Base-by-base conservation (phyloP, 2,888 invertebrate genomes). In the Leuctra nigra region DNA sequence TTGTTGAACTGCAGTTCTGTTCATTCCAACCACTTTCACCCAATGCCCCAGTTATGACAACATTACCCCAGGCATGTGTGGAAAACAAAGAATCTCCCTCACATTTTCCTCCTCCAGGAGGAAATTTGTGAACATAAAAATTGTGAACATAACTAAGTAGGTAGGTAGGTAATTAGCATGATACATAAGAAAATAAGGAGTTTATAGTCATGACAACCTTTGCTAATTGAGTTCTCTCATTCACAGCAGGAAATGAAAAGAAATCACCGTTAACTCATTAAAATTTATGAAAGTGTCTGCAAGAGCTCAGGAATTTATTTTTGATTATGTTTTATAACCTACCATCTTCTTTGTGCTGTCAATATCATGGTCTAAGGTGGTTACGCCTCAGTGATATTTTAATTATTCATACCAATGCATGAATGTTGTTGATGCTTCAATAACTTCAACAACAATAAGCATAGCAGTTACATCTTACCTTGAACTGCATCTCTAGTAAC, bases 1-100 rank as follows among this genome's bases (percentile, higher is more conserved):
- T 44, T 44, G n/a, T 23, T n/a, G 22, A 16, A 20, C 16, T 7
- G 20, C 39, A 2, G 39, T 18, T 16, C 6, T 16, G 39, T 39
- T 16, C 20, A 16, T 44, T 9, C 22, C n/a, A 2, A 44, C 44
- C 47, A 56, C 56, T 72, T 72, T 72, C 72, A 72, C 72, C 71
- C 71, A 71, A 69, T 71, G 72, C 70, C 72, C 71, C 71, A 71
- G 71, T 71, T 72, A 55, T 23, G 54, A 54, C 44, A 54, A 39
- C 18, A 24, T 24, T 14, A 14, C 54, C 54, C 29, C 14, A 16
- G 39, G 22, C 41, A 20, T 18, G 16, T 2, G 13, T 18, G 39
- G 39, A 16, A 20, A 39, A 39, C 20, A 16, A 20, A 20, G 20
- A 39, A 44, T 20, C n/a, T 20, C 18, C 22, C 23, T 9, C 44